Base-by-base conservation (phyloP, 2,113 vertebrate genomes). In the Syngnathoides biaculeatus region DNA sequence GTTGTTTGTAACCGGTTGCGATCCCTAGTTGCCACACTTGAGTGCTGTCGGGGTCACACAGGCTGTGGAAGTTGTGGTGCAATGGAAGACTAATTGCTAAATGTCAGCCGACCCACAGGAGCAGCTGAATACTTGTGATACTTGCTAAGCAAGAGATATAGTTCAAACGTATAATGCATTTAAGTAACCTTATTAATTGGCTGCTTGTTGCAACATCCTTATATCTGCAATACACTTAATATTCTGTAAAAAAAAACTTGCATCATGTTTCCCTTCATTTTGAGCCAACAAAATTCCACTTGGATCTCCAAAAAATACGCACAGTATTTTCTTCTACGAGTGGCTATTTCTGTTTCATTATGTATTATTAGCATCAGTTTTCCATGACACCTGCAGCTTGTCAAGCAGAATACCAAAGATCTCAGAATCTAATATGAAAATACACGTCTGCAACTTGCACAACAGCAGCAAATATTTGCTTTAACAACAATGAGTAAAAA, bases 241-340 rank as follows among this genome's bases (percentile, higher is more conserved):
- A 17, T 13, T 45, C 22, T 72, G 48, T 42, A 70, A 67, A 67
- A 70, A 67, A 67, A 62, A 53, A 68, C 60, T 84, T 77, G 64
- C 72, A 62, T 85, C 79, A 76, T 65, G n/a, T 72, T 82, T 79
- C 79, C 61, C 66, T 64, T 67, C 38, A 45, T 78, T 79, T 70
- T 83, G 64, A 83, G 81, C 67, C 39, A 38, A 43, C 61, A 68
- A 73, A 79, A 76, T 19, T 82, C 72, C 22, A 76, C 78, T 81
- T 42, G 14, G 69, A 73, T 75, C 59, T n/a, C 73, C 72, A 70
- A 71, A 84, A 83, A 84, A 81, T 6, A 40, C 4, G 64, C 47
- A n/a, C 5, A 5, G 56, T 58, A 66, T 59, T 69, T 59, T 75
- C 58, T 63, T 79, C 72, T 74, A 64, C 52, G 73, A 73, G 70